Percentiles rank a stretch among this genome's conserved stretches.
These are phyloP conservation scores for Crenuchus spilurus DNA, from an alignment of 2,797 vertebrate genomes.

Conservation along the genomic window DNA sequence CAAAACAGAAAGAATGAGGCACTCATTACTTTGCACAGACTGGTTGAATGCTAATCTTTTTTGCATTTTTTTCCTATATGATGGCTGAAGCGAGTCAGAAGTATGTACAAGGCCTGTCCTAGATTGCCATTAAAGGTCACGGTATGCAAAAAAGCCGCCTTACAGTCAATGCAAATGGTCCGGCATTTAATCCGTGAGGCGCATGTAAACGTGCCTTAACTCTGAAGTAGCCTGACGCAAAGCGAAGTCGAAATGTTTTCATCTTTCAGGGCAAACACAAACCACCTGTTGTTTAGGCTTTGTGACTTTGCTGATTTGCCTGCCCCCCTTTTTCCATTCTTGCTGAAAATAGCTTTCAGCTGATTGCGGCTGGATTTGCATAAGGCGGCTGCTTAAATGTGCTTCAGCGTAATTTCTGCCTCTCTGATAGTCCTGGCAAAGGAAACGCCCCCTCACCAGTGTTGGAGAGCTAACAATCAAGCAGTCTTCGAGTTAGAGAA, in stretches of 20 bases:
- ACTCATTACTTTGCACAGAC: neutral
- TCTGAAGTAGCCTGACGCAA: slow-evolving; percentile 25
- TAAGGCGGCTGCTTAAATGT: slow-evolving; percentile 47
- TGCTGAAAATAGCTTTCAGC: slow-evolving; percentile 37
- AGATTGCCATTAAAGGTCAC: slow-evolving; percentile 43
- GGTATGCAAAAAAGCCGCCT: slow-evolving; percentile 34
- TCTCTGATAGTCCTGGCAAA: slow-evolving; percentile 21
- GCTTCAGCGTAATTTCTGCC: slow-evolving; percentile 41
- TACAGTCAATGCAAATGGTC: slow-evolving; percentile 30
- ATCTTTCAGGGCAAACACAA: slow-evolving; percentile 30
- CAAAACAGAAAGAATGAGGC: neutral
- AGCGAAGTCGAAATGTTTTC: slow-evolving; percentile 14
- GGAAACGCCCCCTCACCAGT: slow-evolving; percentile 30
- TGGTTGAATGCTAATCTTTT: neutral
- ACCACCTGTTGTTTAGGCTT: slow-evolving; percentile 29
- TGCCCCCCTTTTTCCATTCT: slow-evolving; percentile 46
- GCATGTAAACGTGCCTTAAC: slow-evolving; percentile 31
- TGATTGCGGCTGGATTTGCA: slow-evolving; percentile 60
- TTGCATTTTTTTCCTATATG: slow-evolving; percentile 20
- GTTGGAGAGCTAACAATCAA: slow-evolving; percentile 47
- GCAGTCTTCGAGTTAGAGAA: slow-evolving; percentile 31
- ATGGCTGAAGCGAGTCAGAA: neutral
- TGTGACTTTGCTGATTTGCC: slow-evolving; percentile 31
- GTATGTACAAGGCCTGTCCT: slow-evolving; percentile 20
- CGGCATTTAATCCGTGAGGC: slow-evolving; percentile 5